A percentile compares a stretch with the other conserved stretches of the same genome.
These are phyloP conservation scores for Noctua janthina DNA, from an alignment of 2,888 invertebrate species.

Conservation along the genomic window DNA sequence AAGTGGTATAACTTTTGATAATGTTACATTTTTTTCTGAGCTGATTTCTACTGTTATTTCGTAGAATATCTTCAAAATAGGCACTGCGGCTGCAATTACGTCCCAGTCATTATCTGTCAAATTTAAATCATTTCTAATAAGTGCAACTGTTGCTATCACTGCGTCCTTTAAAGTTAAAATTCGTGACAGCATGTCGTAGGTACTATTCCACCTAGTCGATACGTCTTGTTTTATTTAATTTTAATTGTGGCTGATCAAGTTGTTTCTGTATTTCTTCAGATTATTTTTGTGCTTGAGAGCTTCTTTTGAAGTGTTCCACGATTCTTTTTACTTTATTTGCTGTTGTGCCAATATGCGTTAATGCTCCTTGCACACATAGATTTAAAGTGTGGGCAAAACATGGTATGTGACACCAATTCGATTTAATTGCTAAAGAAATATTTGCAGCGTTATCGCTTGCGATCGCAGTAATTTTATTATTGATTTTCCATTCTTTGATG, in stretches of 20 bases:
- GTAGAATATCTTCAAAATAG: conserved; percentile 40
- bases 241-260: conserved; percentile 22
- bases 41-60: conserved; percentile 36
- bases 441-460: too few species aligned
- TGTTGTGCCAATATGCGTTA: too few species aligned
- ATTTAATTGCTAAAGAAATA: too few species aligned
- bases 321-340: conserved; percentile 13
- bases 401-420: too few species aligned
- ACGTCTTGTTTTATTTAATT: conserved; percentile 35
- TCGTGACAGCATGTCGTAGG: conserved; percentile 37
- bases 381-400: too few species aligned
- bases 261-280: conserved; percentile 17
- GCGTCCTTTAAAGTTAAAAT: conserved; percentile 31
- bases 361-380: too few species aligned
- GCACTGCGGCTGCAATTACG: conserved; percentile 28
- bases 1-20: too few species aligned
- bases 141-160: conserved; percentile 35
- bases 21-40: conserved; percentile 8
- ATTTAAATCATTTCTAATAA: conserved; percentile 27
- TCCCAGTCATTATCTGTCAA: conserved; percentile 24
- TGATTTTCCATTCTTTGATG: too few species aligned
- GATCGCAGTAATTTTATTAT: too few species aligned
- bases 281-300: conserved; percentile 7
- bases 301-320: conserved; percentile 17
- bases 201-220: conserved; percentile 31